These are phyloP conservation scores for Baryphthengus martii DNA, from an alignment of 2,113 vertebrate species.

Conservation along the genomic window DNA sequence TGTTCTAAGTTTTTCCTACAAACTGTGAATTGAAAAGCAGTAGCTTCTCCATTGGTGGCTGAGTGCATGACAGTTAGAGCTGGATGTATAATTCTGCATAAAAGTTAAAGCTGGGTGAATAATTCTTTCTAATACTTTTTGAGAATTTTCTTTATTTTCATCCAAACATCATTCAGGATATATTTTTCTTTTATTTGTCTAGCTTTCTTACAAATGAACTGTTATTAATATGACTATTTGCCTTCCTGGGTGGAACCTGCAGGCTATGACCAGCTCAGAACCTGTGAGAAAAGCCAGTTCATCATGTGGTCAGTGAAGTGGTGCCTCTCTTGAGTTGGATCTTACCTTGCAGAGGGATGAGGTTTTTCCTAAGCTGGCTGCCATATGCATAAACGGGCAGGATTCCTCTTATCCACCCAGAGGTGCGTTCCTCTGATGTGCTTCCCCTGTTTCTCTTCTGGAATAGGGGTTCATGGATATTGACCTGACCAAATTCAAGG, in stretches of 20 bases:
- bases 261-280: neutral
- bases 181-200: neutral
- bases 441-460: neutral
- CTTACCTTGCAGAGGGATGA: neutral
- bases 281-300: neutral
- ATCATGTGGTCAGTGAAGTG: accelerated
- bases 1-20: neutral
- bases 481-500: constrained; percentile 91
- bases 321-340: neutral
- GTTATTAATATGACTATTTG: neutral
- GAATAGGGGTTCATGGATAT: constrained; percentile 95
- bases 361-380: neutral
- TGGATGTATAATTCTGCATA: neutral
- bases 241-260: neutral
- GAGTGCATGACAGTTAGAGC: neutral
- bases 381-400: neutral
- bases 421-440: neutral
- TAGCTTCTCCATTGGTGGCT: neutral
- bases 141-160: neutral
- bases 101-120: neutral
- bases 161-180: neutral
- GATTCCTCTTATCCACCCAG: neutral
- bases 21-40: neutral
- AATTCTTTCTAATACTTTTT: neutral
- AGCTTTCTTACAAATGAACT: neutral